Evolutionary conservation across 2,113 vertebrate genomes (phyloP).

Genomic region (Chaetodon auriga): DNA sequence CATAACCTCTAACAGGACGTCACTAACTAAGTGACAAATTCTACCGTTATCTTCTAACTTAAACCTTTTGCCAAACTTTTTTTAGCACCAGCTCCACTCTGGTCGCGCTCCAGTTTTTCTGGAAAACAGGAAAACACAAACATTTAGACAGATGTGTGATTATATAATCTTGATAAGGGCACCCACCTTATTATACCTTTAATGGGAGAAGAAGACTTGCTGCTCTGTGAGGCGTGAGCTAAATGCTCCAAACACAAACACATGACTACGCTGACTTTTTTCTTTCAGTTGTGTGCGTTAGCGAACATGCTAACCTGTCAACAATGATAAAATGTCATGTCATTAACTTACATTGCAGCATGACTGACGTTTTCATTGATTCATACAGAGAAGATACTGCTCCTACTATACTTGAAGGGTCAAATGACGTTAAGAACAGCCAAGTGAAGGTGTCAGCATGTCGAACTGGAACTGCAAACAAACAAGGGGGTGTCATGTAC

Average conservation of each 20-base stretch:
- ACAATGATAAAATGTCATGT: neutral
- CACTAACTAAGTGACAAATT: too few relatives aligned
- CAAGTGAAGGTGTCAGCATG: neutral
- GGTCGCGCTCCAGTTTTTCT: too few relatives aligned
- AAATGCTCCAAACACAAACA: neutral
- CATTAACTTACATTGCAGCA: neutral
- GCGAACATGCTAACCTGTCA: neutral
- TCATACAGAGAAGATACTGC: constrained; percentile 1
- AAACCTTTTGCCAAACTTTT: too few relatives aligned
- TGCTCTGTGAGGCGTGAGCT: too few relatives aligned
- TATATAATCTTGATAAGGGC: too few relatives aligned
- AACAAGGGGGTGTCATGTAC: neutral
- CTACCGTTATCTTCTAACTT: too few relatives aligned
- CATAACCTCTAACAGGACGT: neutral
- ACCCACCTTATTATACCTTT: too few relatives aligned
- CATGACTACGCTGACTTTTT: neutral
- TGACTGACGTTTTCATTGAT: constrained; percentile 13
- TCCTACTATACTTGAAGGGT: constrained; percentile 7
- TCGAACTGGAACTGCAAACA: constrained; percentile 2
- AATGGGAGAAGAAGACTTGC: too few relatives aligned
- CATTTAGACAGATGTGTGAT: too few relatives aligned
- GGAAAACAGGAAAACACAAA: too few relatives aligned
- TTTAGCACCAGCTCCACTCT: too few relatives aligned
- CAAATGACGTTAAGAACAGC: neutral
- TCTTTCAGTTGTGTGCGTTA: neutral